Evolutionary conservation across 2,888 invertebrate species (phyloP), one percentile per base, ranked within the genome.

Genomic region (Ophioninae sp.): DNA sequence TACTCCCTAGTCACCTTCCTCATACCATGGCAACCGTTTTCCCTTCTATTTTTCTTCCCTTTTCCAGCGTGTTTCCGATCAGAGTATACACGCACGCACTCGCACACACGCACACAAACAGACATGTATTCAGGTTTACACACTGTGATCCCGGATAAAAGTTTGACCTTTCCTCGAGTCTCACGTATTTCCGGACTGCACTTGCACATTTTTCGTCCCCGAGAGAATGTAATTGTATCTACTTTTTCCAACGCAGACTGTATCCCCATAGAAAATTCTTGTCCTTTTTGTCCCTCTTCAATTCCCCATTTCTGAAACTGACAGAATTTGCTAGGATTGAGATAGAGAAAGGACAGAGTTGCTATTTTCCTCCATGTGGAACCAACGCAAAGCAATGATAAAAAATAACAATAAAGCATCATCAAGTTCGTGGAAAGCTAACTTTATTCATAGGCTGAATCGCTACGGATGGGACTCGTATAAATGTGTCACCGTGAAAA

Each of bases 1-100:
- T 71, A 51, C 51, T 41, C 51, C 56, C 22, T 56, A 39, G n/a
- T 23, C 61, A 13, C 59, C 68, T 61, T n/a, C 3, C 74, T 44
- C 79, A 61, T 68, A 68, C 68, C 79, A 76, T 56, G 20, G 67
- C 71, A 63, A 67, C 76, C 71, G 76, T 76, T 79, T 75, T 73
- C 69, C 81, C 73, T 79, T 82, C 72, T 82, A 79, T 79, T 84
- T 84, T 84, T 79, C 84, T 84, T 84, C 20, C 44, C 67, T 73
- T 72, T 74, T 64, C 64, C 63, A 30, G 37, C 51, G 64, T 71
- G 56, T 56, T 68, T 58, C 41, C 2, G 22, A 51, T 22, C 20
- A 37, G 63, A 44, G 61, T 51, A 67, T 23, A 76, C 75, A 44
- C 41, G 64, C 51, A 65, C 41, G 39, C 23, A 65, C n/a, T 65